Evolutionary conservation across 2,888 invertebrate species (phyloP).

Genomic region (Galerucella nymphaeae): DNA sequence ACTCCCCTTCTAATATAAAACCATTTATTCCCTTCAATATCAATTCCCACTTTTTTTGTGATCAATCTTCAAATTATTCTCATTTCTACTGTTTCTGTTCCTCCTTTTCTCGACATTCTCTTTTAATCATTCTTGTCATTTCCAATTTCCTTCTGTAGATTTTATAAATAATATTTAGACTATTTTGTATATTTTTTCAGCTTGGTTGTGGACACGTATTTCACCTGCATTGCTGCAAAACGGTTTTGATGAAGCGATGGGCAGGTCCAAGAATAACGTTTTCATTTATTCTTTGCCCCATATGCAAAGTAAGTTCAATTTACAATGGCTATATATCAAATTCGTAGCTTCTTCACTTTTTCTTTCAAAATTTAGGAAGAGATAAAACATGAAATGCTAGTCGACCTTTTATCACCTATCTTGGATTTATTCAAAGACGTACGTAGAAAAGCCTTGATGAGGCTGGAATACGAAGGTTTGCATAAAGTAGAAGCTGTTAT

Average conservation of each 20-base stretch:
- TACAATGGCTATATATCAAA: no score
- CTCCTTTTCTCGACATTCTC: no score
- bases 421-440: slow-evolving; percentile 89
- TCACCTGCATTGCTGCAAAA: slow-evolving; percentile 90
- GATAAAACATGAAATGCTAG: slow-evolving; percentile 85
- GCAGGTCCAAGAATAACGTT: slow-evolving; percentile 96
- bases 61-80: no score
- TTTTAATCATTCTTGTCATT: neutral
- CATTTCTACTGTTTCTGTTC: no score
- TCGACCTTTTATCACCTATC: slow-evolving; percentile 83
- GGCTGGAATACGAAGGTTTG: slow-evolving; percentile 95
- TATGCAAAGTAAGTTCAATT: slow-evolving; percentile 82
- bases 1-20: no score
- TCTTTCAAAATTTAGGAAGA: slow-evolving; percentile 68
- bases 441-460: slow-evolving; percentile 91
- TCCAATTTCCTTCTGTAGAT: neutral
- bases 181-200: slow-evolving; percentile 63
- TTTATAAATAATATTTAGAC: neutral
- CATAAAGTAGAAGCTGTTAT: slow-evolving; percentile 78
- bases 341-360: no score
- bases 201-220: slow-evolving; percentile 96
- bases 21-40: no score
- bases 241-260: slow-evolving; percentile 89
- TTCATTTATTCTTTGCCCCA: slow-evolving; percentile 94
- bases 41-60: no score